phyloP scores from a whole-genome alignment of 2,113 vertebrate species.

The Plestiodon gilberti region DNA sequence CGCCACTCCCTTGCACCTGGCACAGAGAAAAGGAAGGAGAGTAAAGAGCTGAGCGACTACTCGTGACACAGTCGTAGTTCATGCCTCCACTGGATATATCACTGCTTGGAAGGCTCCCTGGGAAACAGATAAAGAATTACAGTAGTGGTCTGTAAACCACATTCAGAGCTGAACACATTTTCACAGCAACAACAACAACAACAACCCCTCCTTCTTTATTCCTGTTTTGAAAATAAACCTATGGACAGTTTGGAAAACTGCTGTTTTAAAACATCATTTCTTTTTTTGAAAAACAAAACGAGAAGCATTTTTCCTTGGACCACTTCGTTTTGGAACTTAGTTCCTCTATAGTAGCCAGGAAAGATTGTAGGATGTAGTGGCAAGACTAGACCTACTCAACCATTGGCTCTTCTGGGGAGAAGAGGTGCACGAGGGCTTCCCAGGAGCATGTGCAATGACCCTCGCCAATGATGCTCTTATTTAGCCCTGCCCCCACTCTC shows the following conservation, averaged over 20 bases:
- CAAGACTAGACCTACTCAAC: too few relatives aligned
- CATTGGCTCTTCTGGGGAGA: too few relatives aligned
- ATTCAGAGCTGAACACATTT: background rate
- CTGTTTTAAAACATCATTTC: background rate
- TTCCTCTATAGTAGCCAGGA: background rate
- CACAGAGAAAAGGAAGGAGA: too few relatives aligned
- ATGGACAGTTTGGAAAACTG: background rate
- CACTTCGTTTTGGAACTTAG: conserved; percentile 1
- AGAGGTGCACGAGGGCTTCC: too few relatives aligned
- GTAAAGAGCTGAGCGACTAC: background rate
- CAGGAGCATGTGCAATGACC: too few relatives aligned
- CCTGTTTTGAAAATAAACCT: background rate
- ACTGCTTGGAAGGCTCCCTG: background rate
- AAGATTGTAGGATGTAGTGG: background rate
- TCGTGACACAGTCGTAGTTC: background rate
- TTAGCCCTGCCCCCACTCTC: too few relatives aligned
- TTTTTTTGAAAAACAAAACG: background rate
- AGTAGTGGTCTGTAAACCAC: background rate
- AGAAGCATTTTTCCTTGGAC: background rate
- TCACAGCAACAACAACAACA: too few relatives aligned
- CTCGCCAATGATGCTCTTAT: too few relatives aligned
- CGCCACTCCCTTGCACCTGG: too few relatives aligned
- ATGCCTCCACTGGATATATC: background rate
- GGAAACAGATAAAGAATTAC: background rate
- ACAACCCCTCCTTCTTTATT: background rate